phyloP scores from a whole-genome alignment of 2,888 invertebrate species.

The Meiosimyza platycephala region DNA sequence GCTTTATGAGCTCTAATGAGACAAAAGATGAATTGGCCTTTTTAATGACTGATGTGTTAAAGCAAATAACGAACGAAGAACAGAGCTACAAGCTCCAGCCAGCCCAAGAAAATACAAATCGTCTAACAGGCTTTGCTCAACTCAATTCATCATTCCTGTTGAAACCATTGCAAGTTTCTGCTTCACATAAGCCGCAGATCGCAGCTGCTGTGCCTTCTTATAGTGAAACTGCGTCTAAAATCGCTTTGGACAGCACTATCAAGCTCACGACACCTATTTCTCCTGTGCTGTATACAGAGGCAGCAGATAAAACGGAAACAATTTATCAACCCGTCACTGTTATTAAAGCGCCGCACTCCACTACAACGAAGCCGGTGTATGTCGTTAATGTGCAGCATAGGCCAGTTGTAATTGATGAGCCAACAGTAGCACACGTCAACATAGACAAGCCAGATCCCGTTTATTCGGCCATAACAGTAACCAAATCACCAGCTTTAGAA shows the following conservation, averaged over 20 bases:
- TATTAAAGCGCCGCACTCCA: too few species aligned
- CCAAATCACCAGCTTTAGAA: too few species aligned
- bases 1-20: slow-evolving; percentile 55
- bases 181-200: slow-evolving; percentile 9
- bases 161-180: slow-evolving; percentile 33
- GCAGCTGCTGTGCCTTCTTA: not conserved
- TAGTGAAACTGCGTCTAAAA: not conserved
- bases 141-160: slow-evolving; percentile 58
- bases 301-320: not conserved
- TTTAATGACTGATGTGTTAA: slow-evolving; percentile 64
- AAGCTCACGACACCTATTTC: not conserved
- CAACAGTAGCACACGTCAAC: too few species aligned
- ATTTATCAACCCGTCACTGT: too few species aligned
- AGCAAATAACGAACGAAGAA: slow-evolving; percentile 57
- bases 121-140: slow-evolving; percentile 61
- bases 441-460: too few species aligned
- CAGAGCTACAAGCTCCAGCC: slow-evolving; percentile 37
- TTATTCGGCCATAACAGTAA: too few species aligned
- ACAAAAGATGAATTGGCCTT: slow-evolving; percentile 61
- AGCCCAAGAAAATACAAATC: slow-evolving; percentile 49
- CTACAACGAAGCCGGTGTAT: not conserved
- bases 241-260: too few species aligned
- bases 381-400: not conserved
- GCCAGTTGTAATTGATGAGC: too few species aligned
- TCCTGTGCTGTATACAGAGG: not conserved